phyloP scores from a whole-genome alignment of 1,140 invertebrate species.

The Cotesia vestalis region DNA sequence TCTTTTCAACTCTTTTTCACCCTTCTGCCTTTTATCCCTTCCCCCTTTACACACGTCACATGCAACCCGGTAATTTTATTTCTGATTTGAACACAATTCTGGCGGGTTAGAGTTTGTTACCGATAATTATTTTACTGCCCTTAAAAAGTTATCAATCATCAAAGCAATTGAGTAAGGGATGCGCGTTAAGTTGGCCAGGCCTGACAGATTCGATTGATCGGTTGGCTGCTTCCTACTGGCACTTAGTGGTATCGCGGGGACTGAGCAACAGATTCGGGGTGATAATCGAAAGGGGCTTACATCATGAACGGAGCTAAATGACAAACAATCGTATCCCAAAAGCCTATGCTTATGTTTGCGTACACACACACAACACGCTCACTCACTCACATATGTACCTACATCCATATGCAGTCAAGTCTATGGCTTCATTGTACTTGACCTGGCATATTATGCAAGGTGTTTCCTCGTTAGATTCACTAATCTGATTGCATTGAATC shows the following conservation, averaged over 20 bases:
- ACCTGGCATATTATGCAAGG: slow-evolving; percentile 19
- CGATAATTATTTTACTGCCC: slow-evolving; percentile 19
- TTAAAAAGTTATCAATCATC: slow-evolving; percentile 25
- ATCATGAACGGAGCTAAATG: slow-evolving; percentile 2
- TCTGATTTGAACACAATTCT: not conserved
- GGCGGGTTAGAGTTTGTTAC: not conserved
- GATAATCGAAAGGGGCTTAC: not conserved
- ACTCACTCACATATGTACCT: too few relatives aligned
- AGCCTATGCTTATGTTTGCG: not conserved
- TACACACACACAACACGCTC: not conserved
- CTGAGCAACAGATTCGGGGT: slow-evolving; percentile 18
- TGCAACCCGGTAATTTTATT: slow-evolving; percentile 16
- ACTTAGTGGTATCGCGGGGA: not conserved
- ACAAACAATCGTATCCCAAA: slow-evolving; percentile 3
- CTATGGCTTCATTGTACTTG: slow-evolving; percentile 14
- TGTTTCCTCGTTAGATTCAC: not conserved
- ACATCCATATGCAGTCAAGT: not conserved
- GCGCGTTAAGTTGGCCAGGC: slow-evolving; percentile 12
- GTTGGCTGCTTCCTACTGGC: not conserved
- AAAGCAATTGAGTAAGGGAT: not conserved
- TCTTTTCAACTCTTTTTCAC: not conserved
- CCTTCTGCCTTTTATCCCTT: not conserved
- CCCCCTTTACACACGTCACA: too few relatives aligned
- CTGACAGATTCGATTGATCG: slow-evolving; percentile 25
- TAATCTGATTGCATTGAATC: slow-evolving; percentile 6